Conservation (phyloP, 2,888 invertebrate species). For the Atherix ibis region DNA sequence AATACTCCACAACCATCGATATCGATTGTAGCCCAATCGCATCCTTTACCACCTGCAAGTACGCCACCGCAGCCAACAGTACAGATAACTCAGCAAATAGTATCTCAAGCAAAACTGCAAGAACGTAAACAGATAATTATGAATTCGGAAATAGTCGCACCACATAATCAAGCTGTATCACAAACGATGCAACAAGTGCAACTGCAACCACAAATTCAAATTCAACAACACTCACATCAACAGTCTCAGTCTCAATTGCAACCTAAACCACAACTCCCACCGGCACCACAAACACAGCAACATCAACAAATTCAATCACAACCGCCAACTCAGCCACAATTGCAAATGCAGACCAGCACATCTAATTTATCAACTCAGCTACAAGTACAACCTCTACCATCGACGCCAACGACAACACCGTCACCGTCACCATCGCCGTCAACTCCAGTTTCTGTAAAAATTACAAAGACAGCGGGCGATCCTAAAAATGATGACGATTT, state of each 20-base stretch:
- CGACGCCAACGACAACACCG: conserved; percentile 6
- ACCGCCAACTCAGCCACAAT: conserved; percentile 9
- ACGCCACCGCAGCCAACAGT: conserved; percentile 5
- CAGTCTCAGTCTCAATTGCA: background rate
- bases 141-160: background rate
- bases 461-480: conserved; percentile 8
- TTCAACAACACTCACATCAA: conserved; percentile 20
- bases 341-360: background rate
- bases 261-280: background rate
- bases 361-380: background rate
- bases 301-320: conserved; percentile 1
- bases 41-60: conserved; percentile 3
- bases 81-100: conserved; percentile 5
- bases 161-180: conserved; percentile 31
- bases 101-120: conserved; percentile 4
- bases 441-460: conserved; percentile 6
- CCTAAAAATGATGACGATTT: conserved; percentile 15
- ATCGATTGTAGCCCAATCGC: conserved; percentile 4
- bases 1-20: background rate
- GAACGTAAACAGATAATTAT: background rate
- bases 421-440: conserved; percentile 2
- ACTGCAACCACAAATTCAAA: conserved; percentile 39
- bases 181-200: conserved; percentile 29
- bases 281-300: conserved; percentile 1
- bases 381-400: conserved; percentile 5